Conservation (phyloP, 2,888 invertebrate species). For the Melipona bicolor region DNA sequence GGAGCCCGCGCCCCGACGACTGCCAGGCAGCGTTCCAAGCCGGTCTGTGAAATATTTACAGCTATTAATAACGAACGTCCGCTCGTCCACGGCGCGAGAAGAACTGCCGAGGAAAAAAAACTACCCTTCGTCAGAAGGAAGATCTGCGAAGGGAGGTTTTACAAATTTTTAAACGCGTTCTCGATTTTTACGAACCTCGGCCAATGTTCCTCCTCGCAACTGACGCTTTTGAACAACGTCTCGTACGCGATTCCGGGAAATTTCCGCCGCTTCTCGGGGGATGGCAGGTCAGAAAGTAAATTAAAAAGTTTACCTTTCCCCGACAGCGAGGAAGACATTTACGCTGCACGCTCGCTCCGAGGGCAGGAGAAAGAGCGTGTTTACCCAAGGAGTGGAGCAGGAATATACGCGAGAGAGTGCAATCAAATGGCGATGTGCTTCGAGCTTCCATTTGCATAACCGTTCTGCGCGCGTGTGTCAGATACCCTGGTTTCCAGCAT, state of each 20-base stretch:
- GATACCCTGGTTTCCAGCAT: slow-evolving; percentile 13
- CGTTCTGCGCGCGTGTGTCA: slow-evolving; percentile 23
- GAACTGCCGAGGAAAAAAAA: neutral
- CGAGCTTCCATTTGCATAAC: slow-evolving; percentile 51
- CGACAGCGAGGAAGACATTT: slow-evolving; percentile 35
- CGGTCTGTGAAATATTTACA: neutral
- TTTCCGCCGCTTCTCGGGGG: neutral
- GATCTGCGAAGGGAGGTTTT: neutral
- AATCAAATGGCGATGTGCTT: neutral
- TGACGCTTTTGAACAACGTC: neutral
- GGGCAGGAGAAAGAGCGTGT: slow-evolving; percentile 43
- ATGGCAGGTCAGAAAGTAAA: slow-evolving; percentile 36
- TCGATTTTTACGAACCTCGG: neutral
- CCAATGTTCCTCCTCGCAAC: neutral
- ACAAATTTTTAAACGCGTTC: neutral
- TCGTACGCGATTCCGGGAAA: neutral
- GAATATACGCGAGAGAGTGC: slow-evolving; percentile 23
- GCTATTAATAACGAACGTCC: slow-evolving; percentile 14
- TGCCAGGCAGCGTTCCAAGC: neutral
- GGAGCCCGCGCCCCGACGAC: neutral
- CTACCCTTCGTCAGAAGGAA: neutral
- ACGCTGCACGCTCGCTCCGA: slow-evolving; percentile 15
- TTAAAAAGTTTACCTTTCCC: slow-evolving; percentile 54
- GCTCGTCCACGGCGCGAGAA: neutral
- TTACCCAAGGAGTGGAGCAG: slow-evolving; percentile 35